phyloP scores from a whole-genome alignment of 2,113 vertebrate species.

The Trachemys scripta region DNA sequence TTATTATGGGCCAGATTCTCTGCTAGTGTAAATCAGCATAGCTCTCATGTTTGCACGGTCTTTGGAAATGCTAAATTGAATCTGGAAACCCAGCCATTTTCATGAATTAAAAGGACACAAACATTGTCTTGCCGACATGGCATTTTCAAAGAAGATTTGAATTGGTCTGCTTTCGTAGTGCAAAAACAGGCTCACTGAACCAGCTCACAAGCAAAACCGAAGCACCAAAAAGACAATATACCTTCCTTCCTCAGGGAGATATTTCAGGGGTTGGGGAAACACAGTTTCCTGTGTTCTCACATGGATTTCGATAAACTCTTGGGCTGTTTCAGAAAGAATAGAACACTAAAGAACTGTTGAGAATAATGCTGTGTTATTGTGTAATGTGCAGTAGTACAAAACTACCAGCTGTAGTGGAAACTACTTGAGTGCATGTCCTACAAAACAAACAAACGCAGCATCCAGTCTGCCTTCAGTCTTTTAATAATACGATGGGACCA shows the following conservation, averaged over 20 bases:
- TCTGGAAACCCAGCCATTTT: conserved; percentile 54
- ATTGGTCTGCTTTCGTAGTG: conserved; percentile 62
- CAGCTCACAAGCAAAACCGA: conserved; percentile 76
- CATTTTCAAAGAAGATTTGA: conserved; percentile 71
- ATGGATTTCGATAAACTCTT: conserved; percentile 73
- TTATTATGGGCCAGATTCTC: neutral
- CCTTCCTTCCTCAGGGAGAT: conserved; percentile 85
- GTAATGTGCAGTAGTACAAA: neutral
- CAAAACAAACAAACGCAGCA: conserved; percentile 6
- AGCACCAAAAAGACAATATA: conserved; percentile 81
- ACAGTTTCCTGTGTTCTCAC: conserved; percentile 84
- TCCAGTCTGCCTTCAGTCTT: neutral
- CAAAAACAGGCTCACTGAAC: conserved; percentile 61
- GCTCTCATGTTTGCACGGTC: conserved; percentile 20
- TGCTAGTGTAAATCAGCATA: conserved; percentile 1
- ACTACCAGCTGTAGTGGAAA: conserved; percentile 34
- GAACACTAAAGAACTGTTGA: conserved; percentile 24
- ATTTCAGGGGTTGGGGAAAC: conserved; percentile 84
- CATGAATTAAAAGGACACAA: conserved; percentile 66
- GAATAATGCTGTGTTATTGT: neutral
- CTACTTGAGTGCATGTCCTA: neutral
- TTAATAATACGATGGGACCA: neutral
- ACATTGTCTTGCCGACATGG: conserved; percentile 52
- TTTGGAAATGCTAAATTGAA: conserved; percentile 61
- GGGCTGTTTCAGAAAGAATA: conserved; percentile 56